Evolutionary conservation across 2,797 vertebrate species (phyloP), one percentile per base, ranked within the genome.

Genomic region (Lepilemur ruficaudatus): DNA sequence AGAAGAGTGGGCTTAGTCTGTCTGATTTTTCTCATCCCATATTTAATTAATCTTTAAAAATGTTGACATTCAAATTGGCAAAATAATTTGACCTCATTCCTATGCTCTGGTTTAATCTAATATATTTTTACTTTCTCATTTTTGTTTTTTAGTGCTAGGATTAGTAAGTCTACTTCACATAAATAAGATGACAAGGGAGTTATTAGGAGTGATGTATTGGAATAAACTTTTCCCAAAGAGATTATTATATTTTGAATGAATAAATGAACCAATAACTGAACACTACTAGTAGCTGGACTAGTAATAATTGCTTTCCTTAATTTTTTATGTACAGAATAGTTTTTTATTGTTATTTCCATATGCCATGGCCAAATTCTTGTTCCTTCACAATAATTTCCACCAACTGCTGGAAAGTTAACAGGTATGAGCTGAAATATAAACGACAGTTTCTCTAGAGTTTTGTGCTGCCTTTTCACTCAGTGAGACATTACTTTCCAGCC

Each of bases 341-440:
- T 97, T 98, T 94, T 96, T 95, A 97, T 95, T 92, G 96, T 61
- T 93, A 38, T 98, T 98, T 98, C 97, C 96, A 89, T 79, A 87
- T n/a, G 78, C 73, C 18, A 52, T 50, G 32, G 95, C 96, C 97
- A 97, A 94, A 97, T 97, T 98, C 84, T 78, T 87, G 17, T 75
- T 32, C 79, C 83, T 96, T 97, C 95, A 93, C 72, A 97, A 89
- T 96, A 97, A 80, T 98, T 98, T 98, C 91, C 92, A 97, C 95
- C 95, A 97, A 93, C 69, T 98, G 73, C 75, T 98, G 97, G 93
- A 94, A 97, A 94, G 23, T 57, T 97, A 63, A 75, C 88, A 98
- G 96, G 82, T 97, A 97, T 94, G 83, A 65, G 10, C 7, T 67
- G 55, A 97, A 93, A 97, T 91, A 90, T 73, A 96, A 95, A 76